phyloP scores from a whole-genome alignment of 2,888 invertebrate species.

The Argyresthia albistria region DNA sequence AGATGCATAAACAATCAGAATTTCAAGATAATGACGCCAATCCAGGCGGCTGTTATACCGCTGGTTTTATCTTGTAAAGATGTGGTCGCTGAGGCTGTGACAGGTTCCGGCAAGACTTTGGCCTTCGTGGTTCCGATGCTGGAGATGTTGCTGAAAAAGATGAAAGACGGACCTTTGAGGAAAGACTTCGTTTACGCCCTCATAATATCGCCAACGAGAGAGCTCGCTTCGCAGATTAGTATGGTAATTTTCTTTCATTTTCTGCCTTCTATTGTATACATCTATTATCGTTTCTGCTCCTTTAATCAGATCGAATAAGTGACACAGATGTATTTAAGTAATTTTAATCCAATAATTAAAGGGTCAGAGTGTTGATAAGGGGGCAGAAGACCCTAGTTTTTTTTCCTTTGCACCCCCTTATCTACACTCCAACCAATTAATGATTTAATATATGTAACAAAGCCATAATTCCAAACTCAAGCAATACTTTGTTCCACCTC shows the following conservation, averaged over 20 bases:
- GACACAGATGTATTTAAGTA: too few relatives aligned
- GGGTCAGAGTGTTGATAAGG: too few relatives aligned
- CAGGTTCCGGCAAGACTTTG: constrained; percentile 98
- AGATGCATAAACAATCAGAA: constrained; percentile 64
- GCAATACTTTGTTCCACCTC: too few relatives aligned
- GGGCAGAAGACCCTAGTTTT: too few relatives aligned
- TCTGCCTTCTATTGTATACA: background rate
- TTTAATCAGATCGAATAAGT: too few relatives aligned
- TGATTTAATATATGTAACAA: too few relatives aligned
- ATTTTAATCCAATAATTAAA: too few relatives aligned
- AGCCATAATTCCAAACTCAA: too few relatives aligned
- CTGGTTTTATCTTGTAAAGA: constrained; percentile 92
- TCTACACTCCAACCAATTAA: too few relatives aligned
- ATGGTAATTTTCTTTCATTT: constrained; percentile 48
- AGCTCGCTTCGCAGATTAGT: constrained; percentile 92
- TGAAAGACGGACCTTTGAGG: constrained; percentile 75
- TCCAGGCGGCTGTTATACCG: constrained; percentile 91
- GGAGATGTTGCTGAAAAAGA: constrained; percentile 82
- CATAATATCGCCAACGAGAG: constrained; percentile 95
- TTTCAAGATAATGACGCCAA: constrained; percentile 73
- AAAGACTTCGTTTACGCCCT: constrained; percentile 88
- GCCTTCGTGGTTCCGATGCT: constrained; percentile 95
- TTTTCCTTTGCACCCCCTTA: too few relatives aligned
- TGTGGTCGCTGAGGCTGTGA: constrained; percentile 98
- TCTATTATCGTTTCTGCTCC: too few relatives aligned